A percentile compares a stretch with the other conserved stretches of the same genome.
Evolutionary conservation across 2,888 invertebrate genomes (phyloP).

Genomic region (Tribolium freemani): DNA sequence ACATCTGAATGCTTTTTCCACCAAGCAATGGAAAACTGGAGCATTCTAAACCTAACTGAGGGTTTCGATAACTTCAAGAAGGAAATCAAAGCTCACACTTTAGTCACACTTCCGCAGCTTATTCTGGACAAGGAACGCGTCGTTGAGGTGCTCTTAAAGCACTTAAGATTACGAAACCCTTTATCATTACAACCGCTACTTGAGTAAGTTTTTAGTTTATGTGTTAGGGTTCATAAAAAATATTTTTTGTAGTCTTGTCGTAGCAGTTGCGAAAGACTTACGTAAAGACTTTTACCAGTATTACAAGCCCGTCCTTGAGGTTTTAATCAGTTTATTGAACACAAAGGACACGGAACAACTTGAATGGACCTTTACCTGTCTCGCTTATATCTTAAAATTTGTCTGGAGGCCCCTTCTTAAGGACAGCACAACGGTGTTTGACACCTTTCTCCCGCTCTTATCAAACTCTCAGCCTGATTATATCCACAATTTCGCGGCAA

Average conservation of each 20-base stretch:
- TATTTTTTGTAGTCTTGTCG: constrained; percentile 76
- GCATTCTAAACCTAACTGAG: constrained; percentile 87
- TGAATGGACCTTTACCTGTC: constrained; percentile 87
- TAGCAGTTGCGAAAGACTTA: constrained; percentile 89
- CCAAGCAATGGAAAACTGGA: constrained; percentile 90
- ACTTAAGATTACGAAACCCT: constrained; percentile 79
- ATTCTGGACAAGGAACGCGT: constrained; percentile 85
- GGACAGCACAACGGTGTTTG: constrained; percentile 81
- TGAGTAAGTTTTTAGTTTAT: constrained; percentile 76
- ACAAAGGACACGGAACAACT: constrained; percentile 87
- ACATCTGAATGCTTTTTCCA: constrained; percentile 85
- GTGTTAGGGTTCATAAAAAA: background rate
- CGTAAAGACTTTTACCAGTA: constrained; percentile 91
- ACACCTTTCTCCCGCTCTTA: constrained; percentile 81
- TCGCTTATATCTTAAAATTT: constrained; percentile 93
- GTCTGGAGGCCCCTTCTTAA: constrained; percentile 87
- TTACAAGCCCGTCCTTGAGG: constrained; percentile 82
- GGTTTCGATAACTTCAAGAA: constrained; percentile 84
- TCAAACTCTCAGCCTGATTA: constrained; percentile 85
- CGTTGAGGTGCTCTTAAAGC: constrained; percentile 78
- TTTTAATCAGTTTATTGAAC: constrained; percentile 79
- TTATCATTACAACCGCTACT: constrained; percentile 85
- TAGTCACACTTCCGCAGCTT: constrained; percentile 88
- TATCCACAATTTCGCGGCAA: constrained; percentile 93
- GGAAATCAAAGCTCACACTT: constrained; percentile 75